phyloP scores from a whole-genome alignment of 2,888 invertebrate species.

The Mesorhabditis spiculigera region DNA sequence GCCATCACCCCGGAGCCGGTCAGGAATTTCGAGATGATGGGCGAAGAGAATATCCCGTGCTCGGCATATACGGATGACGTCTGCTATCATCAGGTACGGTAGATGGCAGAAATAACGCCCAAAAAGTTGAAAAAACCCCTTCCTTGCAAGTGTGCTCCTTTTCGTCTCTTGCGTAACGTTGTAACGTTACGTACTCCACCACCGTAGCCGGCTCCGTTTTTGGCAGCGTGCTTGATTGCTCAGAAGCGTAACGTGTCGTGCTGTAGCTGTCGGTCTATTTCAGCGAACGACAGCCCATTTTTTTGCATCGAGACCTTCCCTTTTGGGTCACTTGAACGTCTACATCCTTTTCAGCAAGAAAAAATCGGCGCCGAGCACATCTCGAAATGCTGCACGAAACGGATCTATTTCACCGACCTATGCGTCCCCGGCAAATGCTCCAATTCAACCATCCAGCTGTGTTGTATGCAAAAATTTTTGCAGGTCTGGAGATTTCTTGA shows the following conservation, averaged over 20 bases:
- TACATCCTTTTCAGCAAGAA: constrained; percentile 33
- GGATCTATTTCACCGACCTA: constrained; percentile 53
- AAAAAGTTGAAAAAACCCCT: too few species aligned
- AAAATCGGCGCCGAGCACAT: constrained; percentile 32
- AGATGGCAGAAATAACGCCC: too few species aligned
- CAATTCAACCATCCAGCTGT: constrained; percentile 49
- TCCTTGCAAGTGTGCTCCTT: too few species aligned
- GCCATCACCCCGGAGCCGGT: not conserved
- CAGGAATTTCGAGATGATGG: not conserved
- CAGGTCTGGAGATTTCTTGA: constrained; percentile 37
- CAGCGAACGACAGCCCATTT: too few species aligned
- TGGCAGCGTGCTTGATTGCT: too few species aligned
- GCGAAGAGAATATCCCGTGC: constrained; percentile 36
- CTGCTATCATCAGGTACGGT: constrained; percentile 49
- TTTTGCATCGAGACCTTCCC: too few species aligned
- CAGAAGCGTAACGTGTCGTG: not conserved
- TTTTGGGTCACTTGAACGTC: not conserved
- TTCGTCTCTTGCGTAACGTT: too few species aligned
- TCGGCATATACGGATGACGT: constrained; percentile 55
- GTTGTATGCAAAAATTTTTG: constrained; percentile 58
- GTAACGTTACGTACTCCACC: too few species aligned
- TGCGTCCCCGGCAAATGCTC: constrained; percentile 55
- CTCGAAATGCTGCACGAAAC: constrained; percentile 53
- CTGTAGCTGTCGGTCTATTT: too few species aligned
- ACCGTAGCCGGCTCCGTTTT: too few species aligned